These are phyloP conservation scores for Chaetura pelagica DNA, from an alignment of 2,113 vertebrate genomes.

Conservation along the genomic window DNA sequence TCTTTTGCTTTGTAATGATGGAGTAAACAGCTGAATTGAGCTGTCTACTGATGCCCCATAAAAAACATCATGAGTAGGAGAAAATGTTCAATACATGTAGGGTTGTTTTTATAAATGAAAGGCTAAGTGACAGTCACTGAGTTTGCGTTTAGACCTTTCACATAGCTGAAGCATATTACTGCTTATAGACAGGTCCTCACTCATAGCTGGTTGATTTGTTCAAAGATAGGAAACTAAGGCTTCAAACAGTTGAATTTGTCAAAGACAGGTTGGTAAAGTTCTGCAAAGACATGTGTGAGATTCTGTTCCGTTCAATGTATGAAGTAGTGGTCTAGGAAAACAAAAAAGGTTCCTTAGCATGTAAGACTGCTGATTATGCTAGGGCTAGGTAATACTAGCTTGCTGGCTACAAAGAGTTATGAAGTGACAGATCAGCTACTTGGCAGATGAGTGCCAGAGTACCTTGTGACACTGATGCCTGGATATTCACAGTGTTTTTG, in stretches of 20 bases:
- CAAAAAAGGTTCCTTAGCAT: not conserved
- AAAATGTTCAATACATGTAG: not conserved
- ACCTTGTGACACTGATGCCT: not conserved
- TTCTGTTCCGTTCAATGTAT: not conserved
- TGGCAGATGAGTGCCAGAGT: not conserved
- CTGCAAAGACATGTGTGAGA: not conserved
- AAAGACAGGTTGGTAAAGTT: not conserved
- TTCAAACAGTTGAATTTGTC: not conserved
- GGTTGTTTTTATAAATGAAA: not conserved
- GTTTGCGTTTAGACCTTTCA: slow-evolving; percentile 2
- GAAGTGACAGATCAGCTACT: not conserved
- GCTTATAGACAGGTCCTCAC: not conserved
- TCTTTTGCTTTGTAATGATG: slow-evolving; percentile 19
- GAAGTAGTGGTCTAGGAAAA: not conserved
- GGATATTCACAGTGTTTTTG: not conserved
- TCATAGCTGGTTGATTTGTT: not conserved
- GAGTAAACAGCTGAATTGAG: not conserved
- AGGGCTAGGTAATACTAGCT: not conserved
- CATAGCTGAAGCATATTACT: not conserved
- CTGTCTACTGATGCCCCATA: not conserved
- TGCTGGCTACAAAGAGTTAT: not conserved
- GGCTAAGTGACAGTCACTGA: not conserved
- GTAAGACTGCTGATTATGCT: not conserved
- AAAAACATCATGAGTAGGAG: not conserved
- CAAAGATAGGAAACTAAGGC: not conserved